A percentile compares a stretch with the other conserved stretches of the same genome.
phyloP scores from a whole-genome alignment of 2,113 vertebrate species.

The Heloderma charlesbogerti region DNA sequence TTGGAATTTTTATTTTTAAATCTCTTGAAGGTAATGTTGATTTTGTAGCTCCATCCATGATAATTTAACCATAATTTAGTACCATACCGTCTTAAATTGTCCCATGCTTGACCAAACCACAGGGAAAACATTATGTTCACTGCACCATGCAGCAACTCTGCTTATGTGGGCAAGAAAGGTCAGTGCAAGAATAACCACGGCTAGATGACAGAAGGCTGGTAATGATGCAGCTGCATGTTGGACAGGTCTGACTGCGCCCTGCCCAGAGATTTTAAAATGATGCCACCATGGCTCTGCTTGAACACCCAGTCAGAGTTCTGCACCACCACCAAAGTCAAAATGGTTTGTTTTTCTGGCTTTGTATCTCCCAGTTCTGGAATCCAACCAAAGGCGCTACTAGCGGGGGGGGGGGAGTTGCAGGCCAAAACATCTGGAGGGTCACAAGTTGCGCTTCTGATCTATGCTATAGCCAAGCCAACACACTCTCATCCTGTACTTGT shows the following conservation, averaged over 20 bases:
- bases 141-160: background rate
- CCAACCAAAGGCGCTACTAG: background rate
- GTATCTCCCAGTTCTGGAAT: background rate
- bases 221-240: background rate
- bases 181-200: background rate
- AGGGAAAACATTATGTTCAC: background rate
- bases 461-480: background rate
- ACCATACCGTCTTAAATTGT: background rate
- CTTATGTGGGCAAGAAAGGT: background rate
- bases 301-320: background rate
- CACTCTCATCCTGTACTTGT: background rate
- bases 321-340: background rate
- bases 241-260: background rate
- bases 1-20: no score
- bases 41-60: background rate
- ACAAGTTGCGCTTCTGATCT: background rate
- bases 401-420: background rate
- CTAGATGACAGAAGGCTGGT: background rate
- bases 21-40: background rate
- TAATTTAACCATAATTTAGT: background rate
- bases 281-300: background rate
- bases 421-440: no score
- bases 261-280: background rate
- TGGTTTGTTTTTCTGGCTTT: background rate
- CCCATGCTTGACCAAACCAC: background rate